Evolutionary conservation across 2,797 vertebrate genomes (phyloP), one percentile per base, ranked within the genome.

Genomic region (Lutjanus campechanus): DNA sequence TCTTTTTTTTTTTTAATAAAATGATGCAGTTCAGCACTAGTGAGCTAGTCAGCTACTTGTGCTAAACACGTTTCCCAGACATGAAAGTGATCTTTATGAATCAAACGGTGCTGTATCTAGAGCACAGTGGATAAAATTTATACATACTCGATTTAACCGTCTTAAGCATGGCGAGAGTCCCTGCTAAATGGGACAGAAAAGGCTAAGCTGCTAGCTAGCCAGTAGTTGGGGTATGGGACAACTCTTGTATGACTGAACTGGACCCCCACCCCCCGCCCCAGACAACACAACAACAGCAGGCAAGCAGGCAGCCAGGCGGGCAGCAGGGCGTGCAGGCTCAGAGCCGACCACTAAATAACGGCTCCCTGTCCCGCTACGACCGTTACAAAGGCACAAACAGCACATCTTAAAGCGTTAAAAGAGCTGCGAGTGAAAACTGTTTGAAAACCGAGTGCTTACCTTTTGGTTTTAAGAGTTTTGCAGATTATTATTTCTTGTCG

Each of bases 271-370:
- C 89, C 88, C 89, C 90, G 64, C 81, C 81, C 75, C 81, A 89
- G 88, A 89, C 91, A 91, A 89, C 93, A 95, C 94, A 94, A 93
- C 91, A 93, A 90, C 93, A 94, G 90, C 85, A 87, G 83, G n/a
- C n/a, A n/a, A n/a, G n/a, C n/a, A 25, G 25, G 25, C 25, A 25
- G 25, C 25, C n/a, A n/a, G n/a, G n/a, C n/a, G n/a, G 3, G 29
- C 29, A 36, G 74, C 92, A 91, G 90, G 94, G 93, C 85, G 92
- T 92, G 91, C 92, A 85, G 87, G 87, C 87, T 88, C 73, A 29
- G 77, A 82, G 85, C 89, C 85, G 85, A 92, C 73, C 91, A 75
- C 92, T 54, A 82, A 89, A 88, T 68, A 89, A 60, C 81, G 44
- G 51, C 81, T 68, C 78, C 56, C 62, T 76, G 76, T 3, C 46